Percentiles rank a stretch among this genome's conserved stretches.
Conservation (phyloP, 2,888 invertebrate species). For the Epinotia bilunana region DNA sequence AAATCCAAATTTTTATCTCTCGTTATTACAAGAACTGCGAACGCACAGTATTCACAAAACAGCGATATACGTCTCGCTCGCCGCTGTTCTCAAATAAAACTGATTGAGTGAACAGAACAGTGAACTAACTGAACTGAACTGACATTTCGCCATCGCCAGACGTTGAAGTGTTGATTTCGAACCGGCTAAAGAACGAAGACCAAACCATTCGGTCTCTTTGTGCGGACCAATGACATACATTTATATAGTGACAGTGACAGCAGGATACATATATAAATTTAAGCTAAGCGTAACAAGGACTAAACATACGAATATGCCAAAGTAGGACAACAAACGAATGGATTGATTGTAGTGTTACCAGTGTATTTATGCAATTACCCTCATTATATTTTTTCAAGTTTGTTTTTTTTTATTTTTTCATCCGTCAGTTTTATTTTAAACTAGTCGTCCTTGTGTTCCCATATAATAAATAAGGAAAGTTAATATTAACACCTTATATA, state of each 20-base stretch:
- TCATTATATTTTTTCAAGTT: neutral
- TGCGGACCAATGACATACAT: conserved; percentile 28
- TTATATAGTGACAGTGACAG: conserved; percentile 30
- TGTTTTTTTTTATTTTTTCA: too few relatives aligned
- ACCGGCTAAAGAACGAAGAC: conserved; percentile 27
- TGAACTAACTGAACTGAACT: conserved; percentile 9
- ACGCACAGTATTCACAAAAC: conserved; percentile 77
- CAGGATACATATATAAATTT: conserved; percentile 4
- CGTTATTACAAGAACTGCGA: conserved; percentile 66
- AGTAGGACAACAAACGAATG: conserved; percentile 12
- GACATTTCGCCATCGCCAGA: conserved; percentile 17
- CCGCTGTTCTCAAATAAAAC: conserved; percentile 59
- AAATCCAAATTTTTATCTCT: conserved; percentile 46
- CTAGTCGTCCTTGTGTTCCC: too few relatives aligned
- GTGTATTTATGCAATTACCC: neutral
- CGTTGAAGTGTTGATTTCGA: conserved; percentile 26
- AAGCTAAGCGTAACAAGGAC: neutral
- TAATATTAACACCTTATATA: too few relatives aligned
- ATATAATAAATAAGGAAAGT: too few relatives aligned
- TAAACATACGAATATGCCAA: conserved; percentile 6
- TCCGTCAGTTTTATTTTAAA: too few relatives aligned
- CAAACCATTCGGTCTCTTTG: conserved; percentile 36
- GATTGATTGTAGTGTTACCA: conserved; percentile 5
- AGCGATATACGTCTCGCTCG: conserved; percentile 77
- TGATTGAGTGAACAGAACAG: conserved; percentile 47